A percentile compares a stretch with the other conserved stretches of the same genome.
Conservation (phyloP, 1,140 invertebrate species). For the Cheumatopsyche charites region DNA sequence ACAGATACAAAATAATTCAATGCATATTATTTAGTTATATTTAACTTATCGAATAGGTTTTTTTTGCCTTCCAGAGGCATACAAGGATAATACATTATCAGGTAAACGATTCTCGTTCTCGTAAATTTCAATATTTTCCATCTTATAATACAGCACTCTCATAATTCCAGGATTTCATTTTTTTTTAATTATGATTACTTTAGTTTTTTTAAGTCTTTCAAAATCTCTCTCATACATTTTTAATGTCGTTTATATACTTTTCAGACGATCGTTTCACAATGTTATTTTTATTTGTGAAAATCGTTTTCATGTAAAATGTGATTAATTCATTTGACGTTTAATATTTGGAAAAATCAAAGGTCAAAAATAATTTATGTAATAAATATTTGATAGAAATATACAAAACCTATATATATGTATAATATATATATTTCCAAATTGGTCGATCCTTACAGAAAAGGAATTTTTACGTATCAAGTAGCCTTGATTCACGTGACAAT, state of each 20-base stretch:
- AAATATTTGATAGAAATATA: constrained; percentile 21
- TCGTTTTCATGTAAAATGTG: too few relatives aligned
- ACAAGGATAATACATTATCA: constrained; percentile 8
- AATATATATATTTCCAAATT: constrained; percentile 17
- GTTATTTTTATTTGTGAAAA: too few relatives aligned
- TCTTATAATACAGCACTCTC: constrained; percentile 10
- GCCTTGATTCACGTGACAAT: too few relatives aligned
- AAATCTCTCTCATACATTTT: constrained; percentile 20
- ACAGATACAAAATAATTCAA: not conserved
- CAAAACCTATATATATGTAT: constrained; percentile 15
- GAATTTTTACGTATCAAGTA: constrained; percentile 2
- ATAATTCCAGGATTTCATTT: constrained; percentile 13
- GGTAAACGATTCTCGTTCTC: not conserved
- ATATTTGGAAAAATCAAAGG: too few relatives aligned
- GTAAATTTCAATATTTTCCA: constrained; percentile 6
- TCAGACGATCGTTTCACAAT: not conserved
- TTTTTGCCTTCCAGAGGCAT: not conserved
- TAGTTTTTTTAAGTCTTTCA: constrained; percentile 23
- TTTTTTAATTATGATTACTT: constrained; percentile 28
- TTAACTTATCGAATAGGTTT: constrained; percentile 12
- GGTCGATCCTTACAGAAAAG: constrained; percentile 15
- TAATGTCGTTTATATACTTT: constrained; percentile 6
- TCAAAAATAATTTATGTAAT: not conserved
- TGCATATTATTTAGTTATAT: constrained; percentile 2
- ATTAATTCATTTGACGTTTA: too few relatives aligned